These are phyloP conservation scores for Iguana delicatissima DNA, from an alignment of 2,797 vertebrate species.

Conservation along the genomic window DNA sequence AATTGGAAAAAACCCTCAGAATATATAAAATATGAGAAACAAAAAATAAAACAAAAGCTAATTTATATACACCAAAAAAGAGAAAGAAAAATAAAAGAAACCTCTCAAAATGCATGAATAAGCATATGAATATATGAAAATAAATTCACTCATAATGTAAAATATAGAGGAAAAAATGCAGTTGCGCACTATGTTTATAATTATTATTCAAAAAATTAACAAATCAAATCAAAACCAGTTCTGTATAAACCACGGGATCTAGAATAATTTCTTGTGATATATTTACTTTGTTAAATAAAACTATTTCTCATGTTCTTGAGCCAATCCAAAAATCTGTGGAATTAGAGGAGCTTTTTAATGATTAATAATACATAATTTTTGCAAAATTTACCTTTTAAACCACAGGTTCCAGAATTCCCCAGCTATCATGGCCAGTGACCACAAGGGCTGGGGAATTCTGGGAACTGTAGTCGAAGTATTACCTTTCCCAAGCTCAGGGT, in stretches of 20 bases:
- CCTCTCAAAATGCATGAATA: too few species aligned
- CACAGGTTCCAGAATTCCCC: too few species aligned
- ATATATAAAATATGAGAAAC: not conserved
- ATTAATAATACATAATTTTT: too few species aligned
- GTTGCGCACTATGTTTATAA: not conserved
- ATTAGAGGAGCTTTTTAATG: not conserved
- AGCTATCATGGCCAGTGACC: too few species aligned
- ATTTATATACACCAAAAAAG: not conserved
- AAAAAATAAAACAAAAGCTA: not conserved
- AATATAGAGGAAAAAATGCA: not conserved
- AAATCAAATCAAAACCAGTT: not conserved
- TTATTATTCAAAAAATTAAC: not conserved
- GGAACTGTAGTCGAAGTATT: too few species aligned
- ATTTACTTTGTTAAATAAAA: not conserved
- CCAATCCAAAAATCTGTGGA: not conserved
- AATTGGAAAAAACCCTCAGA: not conserved
- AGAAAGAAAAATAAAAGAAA: not conserved
- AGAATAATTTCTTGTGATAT: not conserved
- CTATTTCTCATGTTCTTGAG: not conserved
- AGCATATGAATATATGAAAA: not conserved
- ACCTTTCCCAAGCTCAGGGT: not conserved
- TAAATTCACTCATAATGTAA: not conserved
- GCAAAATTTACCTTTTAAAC: too few species aligned
- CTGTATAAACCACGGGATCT: not conserved
- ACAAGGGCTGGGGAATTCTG: too few species aligned